A percentile compares a stretch with the other conserved stretches of the same genome.
Conservation (phyloP, 2,797 vertebrate genomes). For the Hippoglossus hippoglossus region DNA sequence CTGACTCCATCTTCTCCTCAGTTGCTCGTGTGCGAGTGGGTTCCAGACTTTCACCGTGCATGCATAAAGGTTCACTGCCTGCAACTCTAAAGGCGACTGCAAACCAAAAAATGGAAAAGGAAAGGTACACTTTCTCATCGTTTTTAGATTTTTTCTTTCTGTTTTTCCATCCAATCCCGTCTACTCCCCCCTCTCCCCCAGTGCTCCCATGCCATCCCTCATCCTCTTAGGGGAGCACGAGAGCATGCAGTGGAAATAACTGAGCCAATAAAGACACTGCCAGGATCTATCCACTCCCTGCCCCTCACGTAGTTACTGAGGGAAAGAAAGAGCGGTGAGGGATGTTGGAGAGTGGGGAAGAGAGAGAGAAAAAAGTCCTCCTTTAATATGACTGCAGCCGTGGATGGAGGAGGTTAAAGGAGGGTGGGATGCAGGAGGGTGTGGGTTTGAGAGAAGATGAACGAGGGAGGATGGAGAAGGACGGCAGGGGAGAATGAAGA, state of each 20-base stretch:
- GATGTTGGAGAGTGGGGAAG: slow-evolving; percentile 8
- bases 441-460: slow-evolving; percentile 27
- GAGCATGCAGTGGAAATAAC: slow-evolving; percentile 84
- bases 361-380: slow-evolving; percentile 12
- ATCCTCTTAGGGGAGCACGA: slow-evolving; percentile 80
- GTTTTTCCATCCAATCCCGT: slow-evolving; percentile 22
- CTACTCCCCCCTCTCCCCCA: slow-evolving; percentile 46
- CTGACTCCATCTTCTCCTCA: slow-evolving; percentile 31
- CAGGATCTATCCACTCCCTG: slow-evolving; percentile 76
- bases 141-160: background rate
- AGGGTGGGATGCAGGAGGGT: slow-evolving; percentile 17
- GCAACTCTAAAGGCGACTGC: slow-evolving; percentile 33
- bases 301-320: slow-evolving; percentile 71
- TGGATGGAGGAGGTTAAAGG: slow-evolving; percentile 6
- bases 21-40: slow-evolving; percentile 11
- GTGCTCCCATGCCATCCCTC: slow-evolving; percentile 71
- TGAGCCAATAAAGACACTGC: slow-evolving; percentile 84
- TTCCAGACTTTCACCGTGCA: slow-evolving; percentile 15
- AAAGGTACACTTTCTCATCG: background rate
- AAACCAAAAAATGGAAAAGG: slow-evolving; percentile 2
- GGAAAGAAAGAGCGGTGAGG: slow-evolving; percentile 51
- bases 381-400: background rate
- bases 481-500: slow-evolving; percentile 41
- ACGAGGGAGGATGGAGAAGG: slow-evolving; percentile 29
- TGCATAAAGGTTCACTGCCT: slow-evolving; percentile 55